Evolutionary conservation across 2,888 invertebrate species (phyloP).

Genomic region (Stenchaetothrips biformis): DNA sequence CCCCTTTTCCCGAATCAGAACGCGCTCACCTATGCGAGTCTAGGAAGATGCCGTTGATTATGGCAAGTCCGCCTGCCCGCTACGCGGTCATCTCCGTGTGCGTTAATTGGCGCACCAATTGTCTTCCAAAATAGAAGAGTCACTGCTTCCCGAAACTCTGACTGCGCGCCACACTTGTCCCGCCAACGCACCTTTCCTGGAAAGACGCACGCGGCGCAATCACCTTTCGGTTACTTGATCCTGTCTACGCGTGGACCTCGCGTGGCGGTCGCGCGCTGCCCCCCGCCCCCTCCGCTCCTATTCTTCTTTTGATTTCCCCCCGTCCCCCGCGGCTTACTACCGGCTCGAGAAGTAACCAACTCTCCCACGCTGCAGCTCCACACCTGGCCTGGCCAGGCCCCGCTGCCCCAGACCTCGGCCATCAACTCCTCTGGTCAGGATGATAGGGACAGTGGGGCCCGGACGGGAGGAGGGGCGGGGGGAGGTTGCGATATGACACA

Average conservation of each 20-base stretch:
- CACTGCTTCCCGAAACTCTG: no score
- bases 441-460: not conserved
- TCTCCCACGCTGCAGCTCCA: conserved; percentile 7
- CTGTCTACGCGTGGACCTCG: not conserved
- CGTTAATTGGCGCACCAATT: no score
- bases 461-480: not conserved
- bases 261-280: conserved; percentile 11
- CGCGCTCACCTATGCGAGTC: no score
- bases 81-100: no score
- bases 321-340: not conserved
- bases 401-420: not conserved
- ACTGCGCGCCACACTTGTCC: no score
- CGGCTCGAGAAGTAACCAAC: conserved; percentile 1
- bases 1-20: no score
- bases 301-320: not conserved
- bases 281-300: not conserved
- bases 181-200: no score
- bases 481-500: conserved; percentile 2
- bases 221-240: no score
- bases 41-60: no score
- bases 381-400: conserved; percentile 1
- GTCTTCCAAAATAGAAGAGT: no score
- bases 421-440: conserved; percentile 1
- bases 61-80: no score
- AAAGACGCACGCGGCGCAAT: no score